These are phyloP conservation scores for Hydropsyche betteni DNA, from an alignment of 2,888 invertebrate species.

Conservation along the genomic window DNA sequence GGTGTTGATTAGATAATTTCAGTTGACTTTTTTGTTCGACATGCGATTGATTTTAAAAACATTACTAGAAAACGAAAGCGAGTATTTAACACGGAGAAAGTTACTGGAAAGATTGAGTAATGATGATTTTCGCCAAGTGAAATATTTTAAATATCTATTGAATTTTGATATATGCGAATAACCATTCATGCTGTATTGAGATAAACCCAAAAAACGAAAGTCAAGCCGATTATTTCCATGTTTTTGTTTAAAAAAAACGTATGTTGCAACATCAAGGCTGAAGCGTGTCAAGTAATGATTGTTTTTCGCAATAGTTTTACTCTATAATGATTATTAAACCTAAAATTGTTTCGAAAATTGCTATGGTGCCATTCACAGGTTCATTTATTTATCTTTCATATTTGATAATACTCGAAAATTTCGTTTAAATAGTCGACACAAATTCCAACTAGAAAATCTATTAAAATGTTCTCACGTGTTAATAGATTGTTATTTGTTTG, in stretches of 20 bases:
- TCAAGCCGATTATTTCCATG: too few relatives aligned
- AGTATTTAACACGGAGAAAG: constrained; percentile 2
- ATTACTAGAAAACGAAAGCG: background rate
- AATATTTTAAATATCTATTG: background rate
- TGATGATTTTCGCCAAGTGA: background rate
- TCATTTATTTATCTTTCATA: too few relatives aligned
- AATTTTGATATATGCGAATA: too few relatives aligned
- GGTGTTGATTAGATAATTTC: background rate
- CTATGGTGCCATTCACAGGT: too few relatives aligned
- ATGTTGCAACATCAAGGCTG: constrained; percentile 4
- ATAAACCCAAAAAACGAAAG: too few relatives aligned
- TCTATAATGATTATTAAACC: background rate
- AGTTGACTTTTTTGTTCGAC: background rate
- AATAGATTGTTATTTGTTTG: too few relatives aligned
- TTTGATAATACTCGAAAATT: too few relatives aligned
- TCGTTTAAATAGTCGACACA: too few relatives aligned
- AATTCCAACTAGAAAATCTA: too few relatives aligned
- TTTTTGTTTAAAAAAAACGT: background rate
- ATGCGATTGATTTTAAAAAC: background rate
- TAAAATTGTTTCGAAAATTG: background rate
- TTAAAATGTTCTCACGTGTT: too few relatives aligned
- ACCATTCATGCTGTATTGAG: too few relatives aligned
- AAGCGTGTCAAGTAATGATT: constrained; percentile 18
- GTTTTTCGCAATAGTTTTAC: constrained; percentile 15
- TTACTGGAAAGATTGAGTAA: constrained; percentile 3